A percentile compares a stretch with the other conserved stretches of the same genome.
These are phyloP conservation scores for Nomada hirtipes DNA, from an alignment of 2,888 invertebrate species.

Conservation along the genomic window DNA sequence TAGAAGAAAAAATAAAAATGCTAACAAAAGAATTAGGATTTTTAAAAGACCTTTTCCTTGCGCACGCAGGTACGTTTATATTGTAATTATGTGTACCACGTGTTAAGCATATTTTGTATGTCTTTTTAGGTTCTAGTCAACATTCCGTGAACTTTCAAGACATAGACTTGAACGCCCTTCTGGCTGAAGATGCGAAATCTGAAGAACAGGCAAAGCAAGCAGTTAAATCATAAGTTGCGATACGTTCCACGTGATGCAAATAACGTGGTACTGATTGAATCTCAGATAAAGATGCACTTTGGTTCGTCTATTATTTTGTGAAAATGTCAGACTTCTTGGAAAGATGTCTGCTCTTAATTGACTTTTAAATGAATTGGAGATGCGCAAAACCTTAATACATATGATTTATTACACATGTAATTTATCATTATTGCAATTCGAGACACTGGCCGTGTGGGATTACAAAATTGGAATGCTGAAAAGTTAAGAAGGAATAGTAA, in stretches of 20 bases:
- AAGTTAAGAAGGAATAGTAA: not conserved
- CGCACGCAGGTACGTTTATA: conserved; percentile 88
- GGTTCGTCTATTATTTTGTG: conserved; percentile 54
- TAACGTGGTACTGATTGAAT: conserved; percentile 59
- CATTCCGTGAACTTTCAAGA: conserved; percentile 79
- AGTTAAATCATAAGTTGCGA: conserved; percentile 65
- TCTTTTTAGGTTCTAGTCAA: conserved; percentile 78
- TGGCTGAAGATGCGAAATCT: conserved; percentile 77
- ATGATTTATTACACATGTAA: conserved; percentile 13
- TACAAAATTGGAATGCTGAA: conserved; percentile 27
- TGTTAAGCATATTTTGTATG: conserved; percentile 9
- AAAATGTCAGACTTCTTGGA: conserved; percentile 76
- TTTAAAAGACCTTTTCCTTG: conserved; percentile 92
- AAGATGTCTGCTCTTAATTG: conserved; percentile 72
- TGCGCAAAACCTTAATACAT: conserved; percentile 12
- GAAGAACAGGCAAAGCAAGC: conserved; percentile 66
- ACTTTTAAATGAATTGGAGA: conserved; percentile 25
- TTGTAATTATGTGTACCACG: not conserved
- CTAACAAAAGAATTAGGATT: conserved; percentile 92
- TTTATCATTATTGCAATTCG: conserved; percentile 31
- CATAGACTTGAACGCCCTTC: conserved; percentile 80
- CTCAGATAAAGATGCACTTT: conserved; percentile 57
- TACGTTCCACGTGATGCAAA: conserved; percentile 61
- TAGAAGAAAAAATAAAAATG: conserved; percentile 92
- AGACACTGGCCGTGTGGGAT: not conserved